Evolutionary conservation across 2,888 invertebrate species (phyloP).

Genomic region (Calliopum simillimum): DNA sequence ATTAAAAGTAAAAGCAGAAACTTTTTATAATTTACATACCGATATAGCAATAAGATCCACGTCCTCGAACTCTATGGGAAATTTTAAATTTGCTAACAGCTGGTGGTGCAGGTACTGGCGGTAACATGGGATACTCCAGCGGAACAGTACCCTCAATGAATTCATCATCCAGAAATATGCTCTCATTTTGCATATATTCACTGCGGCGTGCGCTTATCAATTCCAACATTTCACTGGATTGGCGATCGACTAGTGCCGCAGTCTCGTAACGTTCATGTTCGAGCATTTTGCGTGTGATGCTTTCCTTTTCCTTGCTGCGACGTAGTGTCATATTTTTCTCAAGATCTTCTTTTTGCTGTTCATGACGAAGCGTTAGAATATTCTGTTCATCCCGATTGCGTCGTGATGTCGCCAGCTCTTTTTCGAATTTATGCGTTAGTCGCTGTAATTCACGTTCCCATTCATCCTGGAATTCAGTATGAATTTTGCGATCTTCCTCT

Average conservation of each 20-base stretch:
- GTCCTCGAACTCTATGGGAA: constrained; percentile 89
- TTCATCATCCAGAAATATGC: constrained; percentile 79
- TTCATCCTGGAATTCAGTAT: constrained; percentile 92
- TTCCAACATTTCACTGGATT: constrained; percentile 98
- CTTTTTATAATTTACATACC: too few species aligned
- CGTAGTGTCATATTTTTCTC: constrained; percentile 95
- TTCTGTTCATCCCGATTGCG: constrained; percentile 85
- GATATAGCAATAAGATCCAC: constrained; percentile 97
- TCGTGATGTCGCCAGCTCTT: constrained; percentile 86
- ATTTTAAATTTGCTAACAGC: constrained; percentile 94
- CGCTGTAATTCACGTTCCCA: constrained; percentile 96
- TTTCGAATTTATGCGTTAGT: constrained; percentile 90
- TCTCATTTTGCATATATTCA: constrained; percentile 90
- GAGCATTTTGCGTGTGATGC: constrained; percentile 90
- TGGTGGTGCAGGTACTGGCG: constrained; percentile 92
- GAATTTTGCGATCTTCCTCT: constrained; percentile 91
- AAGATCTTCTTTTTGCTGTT: constrained; percentile 91
- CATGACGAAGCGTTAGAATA: constrained; percentile 85
- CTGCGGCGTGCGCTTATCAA: constrained; percentile 93
- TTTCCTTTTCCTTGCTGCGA: constrained; percentile 93
- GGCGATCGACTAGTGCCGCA: constrained; percentile 95
- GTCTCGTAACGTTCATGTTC: constrained; percentile 93
- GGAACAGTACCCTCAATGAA: constrained; percentile 78
- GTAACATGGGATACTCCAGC: constrained; percentile 82
- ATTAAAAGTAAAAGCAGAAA: too few species aligned